A percentile compares a stretch with the other conserved stretches of the same genome.
Conservation (phyloP, 2,797 vertebrate genomes). For the Takifugu rubripes region DNA sequence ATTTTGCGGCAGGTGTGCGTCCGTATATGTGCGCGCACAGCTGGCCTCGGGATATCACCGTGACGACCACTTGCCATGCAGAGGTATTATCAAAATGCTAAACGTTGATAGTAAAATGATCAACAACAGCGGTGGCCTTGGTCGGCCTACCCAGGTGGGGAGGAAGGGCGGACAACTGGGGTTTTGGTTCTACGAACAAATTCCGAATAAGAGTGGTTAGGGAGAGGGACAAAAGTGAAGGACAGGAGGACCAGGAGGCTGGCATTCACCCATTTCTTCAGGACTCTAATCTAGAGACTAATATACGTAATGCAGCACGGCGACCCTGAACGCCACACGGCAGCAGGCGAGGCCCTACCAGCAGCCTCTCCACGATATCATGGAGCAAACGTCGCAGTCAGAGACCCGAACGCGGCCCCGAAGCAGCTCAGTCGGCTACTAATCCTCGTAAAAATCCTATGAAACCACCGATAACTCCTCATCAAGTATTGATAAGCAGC, state of each 20-base stretch:
- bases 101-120: no score
- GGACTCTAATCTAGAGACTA: conserved; percentile 64
- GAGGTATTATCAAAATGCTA: no score
- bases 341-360: conserved; percentile 13
- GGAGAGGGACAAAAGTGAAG: conserved; percentile 50
- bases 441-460: conserved; percentile 14
- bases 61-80: no score
- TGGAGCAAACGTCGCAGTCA: no score
- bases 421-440: no score
- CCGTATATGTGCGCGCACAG: conserved; percentile 2
- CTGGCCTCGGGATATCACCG: background rate
- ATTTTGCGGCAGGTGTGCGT: conserved; percentile 34
- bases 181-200: conserved; percentile 64
- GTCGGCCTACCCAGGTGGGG: conserved; percentile 52
- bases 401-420: no score
- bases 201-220: conserved; percentile 59
- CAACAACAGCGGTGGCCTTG: conserved; percentile 38
- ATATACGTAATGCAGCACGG: conserved; percentile 51
- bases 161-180: conserved; percentile 54
- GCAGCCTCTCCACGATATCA: conserved; percentile 15
- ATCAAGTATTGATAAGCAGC: conserved; percentile 67
- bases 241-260: conserved; percentile 31
- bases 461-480: conserved; percentile 59
- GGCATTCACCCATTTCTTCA: conserved; percentile 76
- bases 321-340: conserved; percentile 30